phyloP scores from a whole-genome alignment of 1,140 invertebrate species.

The Cydia pomonella region DNA sequence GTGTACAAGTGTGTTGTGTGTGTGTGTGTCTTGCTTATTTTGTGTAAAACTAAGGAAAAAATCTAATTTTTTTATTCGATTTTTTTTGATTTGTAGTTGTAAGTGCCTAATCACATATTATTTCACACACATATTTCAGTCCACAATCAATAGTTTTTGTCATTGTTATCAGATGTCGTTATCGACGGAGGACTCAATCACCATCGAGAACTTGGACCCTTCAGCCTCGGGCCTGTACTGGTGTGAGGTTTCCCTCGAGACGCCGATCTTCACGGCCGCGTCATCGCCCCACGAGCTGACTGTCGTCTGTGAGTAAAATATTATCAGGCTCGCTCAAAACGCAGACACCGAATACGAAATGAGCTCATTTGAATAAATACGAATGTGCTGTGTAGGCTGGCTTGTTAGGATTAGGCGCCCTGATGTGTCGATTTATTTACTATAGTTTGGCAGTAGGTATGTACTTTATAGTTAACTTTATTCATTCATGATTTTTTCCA shows the following conservation, averaged over 20 bases:
- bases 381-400: not conserved
- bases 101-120: no score
- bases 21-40: no score
- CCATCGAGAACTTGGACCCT: conserved; percentile 86
- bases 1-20: no score
- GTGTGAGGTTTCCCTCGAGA: conserved; percentile 88
- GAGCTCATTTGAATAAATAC: conserved; percentile 46
- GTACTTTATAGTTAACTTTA: not conserved
- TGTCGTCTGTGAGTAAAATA: conserved; percentile 85
- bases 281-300: conserved; percentile 86
- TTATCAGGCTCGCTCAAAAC: conserved; percentile 35
- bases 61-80: no score
- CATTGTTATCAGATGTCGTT: conserved; percentile 83
- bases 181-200: conserved; percentile 87
- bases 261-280: conserved; percentile 88
- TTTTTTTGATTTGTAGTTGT: no score
- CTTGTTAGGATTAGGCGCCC: not conserved
- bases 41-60: no score
- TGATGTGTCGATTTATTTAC: not conserved
- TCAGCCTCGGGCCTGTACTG: conserved; percentile 86
- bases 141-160: no score
- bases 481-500: not conserved
- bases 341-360: conserved; percentile 44
- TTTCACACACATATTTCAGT: no score
- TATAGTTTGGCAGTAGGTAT: not conserved